phyloP scores from a whole-genome alignment of 2,888 invertebrate species.

The Oxyteleia sp. region DNA sequence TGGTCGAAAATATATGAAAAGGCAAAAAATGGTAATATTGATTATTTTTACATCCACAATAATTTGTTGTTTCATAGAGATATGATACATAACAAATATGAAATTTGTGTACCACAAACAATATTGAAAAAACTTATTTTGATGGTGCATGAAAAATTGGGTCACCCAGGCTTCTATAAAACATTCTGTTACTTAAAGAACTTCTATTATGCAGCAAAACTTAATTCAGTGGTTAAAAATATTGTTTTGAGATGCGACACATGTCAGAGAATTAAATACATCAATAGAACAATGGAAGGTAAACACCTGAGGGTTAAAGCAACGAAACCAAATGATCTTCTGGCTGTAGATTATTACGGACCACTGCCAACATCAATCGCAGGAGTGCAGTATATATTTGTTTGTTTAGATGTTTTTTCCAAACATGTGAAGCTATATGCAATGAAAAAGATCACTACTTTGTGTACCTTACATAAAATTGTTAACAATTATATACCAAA shows the following conservation, averaged over 20 bases:
- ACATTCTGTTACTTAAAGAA: too few relatives aligned
- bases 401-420: conserved; percentile 14
- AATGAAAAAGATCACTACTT: conserved; percentile 23
- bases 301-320: neutral
- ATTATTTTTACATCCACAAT: too few relatives aligned
- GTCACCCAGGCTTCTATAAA: too few relatives aligned
- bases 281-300: neutral
- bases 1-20: too few relatives aligned
- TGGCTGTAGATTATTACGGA: conserved; percentile 43
- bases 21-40: too few relatives aligned
- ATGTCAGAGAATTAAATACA: neutral
- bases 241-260: neutral
- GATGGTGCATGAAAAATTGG: too few relatives aligned
- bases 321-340: conserved; percentile 14
- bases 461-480: neutral
- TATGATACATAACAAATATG: too few relatives aligned
- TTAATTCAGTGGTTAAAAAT: neutral
- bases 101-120: too few relatives aligned
- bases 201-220: too few relatives aligned
- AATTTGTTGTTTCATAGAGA: too few relatives aligned
- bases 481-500: conserved; percentile 12
- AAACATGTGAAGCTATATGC: conserved; percentile 32
- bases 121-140: too few relatives aligned
- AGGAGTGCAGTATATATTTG: conserved; percentile 19
- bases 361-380: conserved; percentile 23